phyloP scores from a whole-genome alignment of 2,797 vertebrate genomes.

The Dryobates pubescens region DNA sequence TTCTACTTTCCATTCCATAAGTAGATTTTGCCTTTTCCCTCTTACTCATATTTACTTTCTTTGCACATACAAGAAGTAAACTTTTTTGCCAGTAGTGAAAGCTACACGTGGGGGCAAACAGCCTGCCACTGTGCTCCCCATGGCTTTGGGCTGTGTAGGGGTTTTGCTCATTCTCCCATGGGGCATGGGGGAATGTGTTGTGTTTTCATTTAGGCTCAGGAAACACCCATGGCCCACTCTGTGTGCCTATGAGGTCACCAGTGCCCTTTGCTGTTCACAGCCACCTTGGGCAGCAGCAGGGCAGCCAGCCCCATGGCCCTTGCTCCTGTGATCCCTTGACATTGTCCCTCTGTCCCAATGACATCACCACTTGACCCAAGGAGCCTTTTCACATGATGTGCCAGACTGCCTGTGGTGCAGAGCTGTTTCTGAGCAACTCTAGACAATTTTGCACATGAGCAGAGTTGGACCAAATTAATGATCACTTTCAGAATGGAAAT shows the following conservation, averaged over 20 bases:
- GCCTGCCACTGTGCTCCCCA: fast-evolving
- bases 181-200: fast-evolving
- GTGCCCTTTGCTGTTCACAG: not conserved
- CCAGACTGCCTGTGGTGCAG: not conserved
- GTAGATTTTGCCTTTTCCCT: not conserved
- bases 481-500: not conserved
- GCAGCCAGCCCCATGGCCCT: not conserved
- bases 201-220: not conserved
- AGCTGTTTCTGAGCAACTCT: not conserved
- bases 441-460: not conserved
- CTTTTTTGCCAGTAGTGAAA: not conserved
- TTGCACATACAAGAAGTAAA: not conserved
- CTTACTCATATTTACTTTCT: not conserved
- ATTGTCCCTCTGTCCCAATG: not conserved
- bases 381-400: fast-evolving
- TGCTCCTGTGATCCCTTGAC: fast-evolving
- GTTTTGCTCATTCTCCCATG: not conserved
- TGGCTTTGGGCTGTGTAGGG: fast-evolving
- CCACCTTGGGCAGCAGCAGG: not conserved
- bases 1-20: not conserved
- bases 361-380: not conserved
- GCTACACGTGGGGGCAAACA: fast-evolving
- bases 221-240: not conserved
- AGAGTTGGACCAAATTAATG: not conserved
- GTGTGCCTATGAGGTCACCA: fast-evolving